phyloP scores from a whole-genome alignment of 2,888 invertebrate genomes.

The Gibbula magus region DNA sequence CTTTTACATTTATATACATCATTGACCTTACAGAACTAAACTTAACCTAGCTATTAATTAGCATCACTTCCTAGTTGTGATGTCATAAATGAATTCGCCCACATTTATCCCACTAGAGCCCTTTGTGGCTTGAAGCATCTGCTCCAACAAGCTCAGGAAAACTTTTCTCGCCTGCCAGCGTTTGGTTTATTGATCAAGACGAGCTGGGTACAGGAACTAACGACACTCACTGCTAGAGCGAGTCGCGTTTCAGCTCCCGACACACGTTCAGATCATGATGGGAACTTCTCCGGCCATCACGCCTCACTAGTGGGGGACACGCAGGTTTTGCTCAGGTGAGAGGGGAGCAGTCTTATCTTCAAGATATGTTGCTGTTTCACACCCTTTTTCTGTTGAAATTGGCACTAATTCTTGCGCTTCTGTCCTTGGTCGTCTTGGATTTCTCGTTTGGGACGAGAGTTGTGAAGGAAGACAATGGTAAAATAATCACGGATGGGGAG shows the following conservation, averaged over 20 bases:
- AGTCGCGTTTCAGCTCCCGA: neutral
- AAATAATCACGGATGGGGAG: constrained; percentile 75
- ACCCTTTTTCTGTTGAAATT: neutral
- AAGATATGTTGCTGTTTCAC: constrained; percentile 1
- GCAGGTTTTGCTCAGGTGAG: neutral
- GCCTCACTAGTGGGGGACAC: neutral
- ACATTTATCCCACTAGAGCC: no score
- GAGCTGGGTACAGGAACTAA: neutral
- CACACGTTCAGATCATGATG: neutral
- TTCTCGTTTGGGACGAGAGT: neutral
- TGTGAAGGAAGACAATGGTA: constrained; percentile 43
- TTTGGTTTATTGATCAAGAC: constrained; percentile 2
- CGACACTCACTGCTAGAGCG: constrained; percentile 9
- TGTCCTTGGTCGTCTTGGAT: neutral
- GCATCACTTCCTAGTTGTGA: no score
- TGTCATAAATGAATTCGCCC: no score
- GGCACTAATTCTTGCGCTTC: neutral
- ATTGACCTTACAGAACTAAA: no score
- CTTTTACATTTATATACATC: no score
- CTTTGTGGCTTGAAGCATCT: neutral
- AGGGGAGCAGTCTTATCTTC: neutral
- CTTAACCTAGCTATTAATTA: no score
- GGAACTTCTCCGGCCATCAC: neutral
- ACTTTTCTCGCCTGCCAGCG: constrained; percentile 14
- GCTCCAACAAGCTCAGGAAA: neutral